A percentile compares a stretch with the other conserved stretches of the same genome.
phyloP scores from a whole-genome alignment of 30 jellyfish, hydroid and myxozoan species.

The Hydra vulgaris region DNA sequence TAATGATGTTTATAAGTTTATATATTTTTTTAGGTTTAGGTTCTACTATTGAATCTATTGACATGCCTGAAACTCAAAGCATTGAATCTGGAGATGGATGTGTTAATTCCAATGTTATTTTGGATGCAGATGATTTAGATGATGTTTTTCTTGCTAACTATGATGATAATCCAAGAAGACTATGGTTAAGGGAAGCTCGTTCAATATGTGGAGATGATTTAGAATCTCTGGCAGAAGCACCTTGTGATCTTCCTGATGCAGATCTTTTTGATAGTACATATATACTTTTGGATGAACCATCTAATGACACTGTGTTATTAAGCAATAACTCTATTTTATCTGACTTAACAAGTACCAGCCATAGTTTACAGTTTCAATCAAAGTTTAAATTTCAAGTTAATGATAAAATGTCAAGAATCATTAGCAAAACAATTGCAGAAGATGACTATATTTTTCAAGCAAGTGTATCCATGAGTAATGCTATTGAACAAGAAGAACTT shows the following conservation, averaged over 20 bases:
- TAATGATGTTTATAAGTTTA: no score
- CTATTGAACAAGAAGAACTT: conserved; percentile 70
- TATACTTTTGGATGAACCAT: conserved; percentile 14
- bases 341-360: background rate
- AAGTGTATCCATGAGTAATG: conserved; percentile 94
- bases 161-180: conserved; percentile 19
- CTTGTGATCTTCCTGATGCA: conserved; percentile 20
- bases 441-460: conserved; percentile 88
- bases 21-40: no score
- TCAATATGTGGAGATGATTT: conserved; percentile 94
- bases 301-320: background rate
- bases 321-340: background rate
- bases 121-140: conserved; percentile 29
- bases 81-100: background rate
- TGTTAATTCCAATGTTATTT: background rate
- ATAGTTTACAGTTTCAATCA: background rate
- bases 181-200: conserved; percentile 76
- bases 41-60: no score
- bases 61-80: background rate
- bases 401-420: conserved; percentile 47
- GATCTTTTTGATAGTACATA: background rate
- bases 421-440: conserved; percentile 37
- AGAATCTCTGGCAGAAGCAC: conserved; percentile 88
- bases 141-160: conserved; percentile 30
- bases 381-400: conserved; percentile 34